Conservation (phyloP, 2,113 vertebrate genomes). For the Archocentrus centrarchus region DNA sequence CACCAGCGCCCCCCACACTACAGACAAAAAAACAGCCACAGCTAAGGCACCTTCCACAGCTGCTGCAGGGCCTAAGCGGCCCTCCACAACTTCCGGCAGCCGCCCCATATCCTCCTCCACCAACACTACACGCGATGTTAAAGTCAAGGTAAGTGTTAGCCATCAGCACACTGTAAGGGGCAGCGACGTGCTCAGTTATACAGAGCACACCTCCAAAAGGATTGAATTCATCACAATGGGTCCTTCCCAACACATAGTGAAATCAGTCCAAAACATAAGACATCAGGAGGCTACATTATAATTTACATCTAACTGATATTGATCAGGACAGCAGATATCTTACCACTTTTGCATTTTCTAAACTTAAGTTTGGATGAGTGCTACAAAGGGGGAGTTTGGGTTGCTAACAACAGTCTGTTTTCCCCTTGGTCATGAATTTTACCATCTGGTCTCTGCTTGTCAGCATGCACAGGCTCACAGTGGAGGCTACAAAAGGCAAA, state of each 20-base stretch:
- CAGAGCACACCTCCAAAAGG: rapidly evolving
- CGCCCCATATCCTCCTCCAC: slow-evolving; percentile 58
- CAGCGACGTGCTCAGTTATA: neutral
- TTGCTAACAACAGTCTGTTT: neutral
- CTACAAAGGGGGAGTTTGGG: neutral
- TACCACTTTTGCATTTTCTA: neutral
- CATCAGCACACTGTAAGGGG: neutral
- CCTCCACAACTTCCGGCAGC: slow-evolving; percentile 48
- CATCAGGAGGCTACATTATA: neutral
- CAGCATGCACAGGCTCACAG: neutral
- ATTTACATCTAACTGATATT: neutral
- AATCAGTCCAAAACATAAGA: neutral
- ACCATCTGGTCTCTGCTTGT: slow-evolving; percentile 10
- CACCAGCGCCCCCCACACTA: slow-evolving; percentile 51
- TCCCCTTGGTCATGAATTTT: neutral
- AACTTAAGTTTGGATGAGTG: neutral
- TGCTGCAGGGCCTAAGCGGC: slow-evolving; percentile 73
- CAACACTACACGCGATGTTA: slow-evolving; percentile 69
- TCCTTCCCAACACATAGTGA: neutral
- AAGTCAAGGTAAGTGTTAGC: slow-evolving; percentile 87
- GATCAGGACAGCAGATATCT: neutral
- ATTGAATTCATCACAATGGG: neutral
- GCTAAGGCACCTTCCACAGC: slow-evolving; percentile 74
- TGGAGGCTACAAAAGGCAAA: neutral
- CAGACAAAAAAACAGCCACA: slow-evolving; percentile 85